Percentiles rank a stretch among this genome's conserved stretches.
Conservation (phyloP, 2,797 vertebrate genomes). For the Sitta carolinensis region DNA sequence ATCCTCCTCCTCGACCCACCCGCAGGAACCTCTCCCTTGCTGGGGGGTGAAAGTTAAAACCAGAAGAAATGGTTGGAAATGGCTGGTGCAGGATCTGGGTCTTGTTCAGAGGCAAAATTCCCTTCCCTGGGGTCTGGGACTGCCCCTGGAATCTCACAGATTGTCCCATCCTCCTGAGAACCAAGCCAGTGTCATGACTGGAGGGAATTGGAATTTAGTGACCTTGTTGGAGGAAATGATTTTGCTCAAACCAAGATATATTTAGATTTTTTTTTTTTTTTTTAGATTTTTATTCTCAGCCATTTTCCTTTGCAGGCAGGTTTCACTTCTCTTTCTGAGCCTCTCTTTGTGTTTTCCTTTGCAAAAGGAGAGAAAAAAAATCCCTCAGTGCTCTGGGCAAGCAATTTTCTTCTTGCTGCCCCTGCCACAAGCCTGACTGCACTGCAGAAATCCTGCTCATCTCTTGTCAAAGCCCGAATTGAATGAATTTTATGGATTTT, state of each 20-base stretch:
- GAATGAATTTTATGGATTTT: not conserved
- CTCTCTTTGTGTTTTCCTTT: not conserved
- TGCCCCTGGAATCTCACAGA: not conserved
- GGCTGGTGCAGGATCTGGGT: not conserved
- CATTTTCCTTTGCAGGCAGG: not conserved
- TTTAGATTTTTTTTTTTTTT: not conserved
- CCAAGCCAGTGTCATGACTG: not conserved
- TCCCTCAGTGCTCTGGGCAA: not conserved
- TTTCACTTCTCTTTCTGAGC: not conserved
- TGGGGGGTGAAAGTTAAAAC: not conserved
- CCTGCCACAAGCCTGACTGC: accelerated
- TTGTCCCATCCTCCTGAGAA: not conserved
- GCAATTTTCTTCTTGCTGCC: not conserved
- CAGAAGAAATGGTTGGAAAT: not conserved
- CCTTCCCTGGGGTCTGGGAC: not conserved
- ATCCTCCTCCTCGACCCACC: not conserved
- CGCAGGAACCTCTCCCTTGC: not conserved
- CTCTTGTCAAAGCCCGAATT: not conserved
- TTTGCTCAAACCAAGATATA: not conserved
- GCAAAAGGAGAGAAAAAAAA: not conserved
- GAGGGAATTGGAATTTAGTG: not conserved
- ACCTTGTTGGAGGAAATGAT: not conserved
- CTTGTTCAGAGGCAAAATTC: accelerated
- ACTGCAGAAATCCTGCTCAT: not conserved
- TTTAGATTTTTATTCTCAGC: not conserved